phyloP scores from a whole-genome alignment of 2,888 invertebrate species.

The Drosophila tripunctata region DNA sequence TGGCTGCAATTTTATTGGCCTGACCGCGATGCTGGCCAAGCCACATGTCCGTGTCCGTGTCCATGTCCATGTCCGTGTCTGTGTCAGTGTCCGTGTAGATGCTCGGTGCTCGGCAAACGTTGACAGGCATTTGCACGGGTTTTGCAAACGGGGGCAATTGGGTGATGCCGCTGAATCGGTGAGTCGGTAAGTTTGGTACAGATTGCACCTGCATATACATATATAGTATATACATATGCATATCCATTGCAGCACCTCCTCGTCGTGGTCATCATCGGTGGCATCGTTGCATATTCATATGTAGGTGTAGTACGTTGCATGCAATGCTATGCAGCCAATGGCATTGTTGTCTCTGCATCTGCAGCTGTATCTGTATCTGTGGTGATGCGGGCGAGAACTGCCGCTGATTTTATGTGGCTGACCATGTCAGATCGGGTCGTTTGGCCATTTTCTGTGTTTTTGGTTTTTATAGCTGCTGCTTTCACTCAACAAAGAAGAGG shows the following conservation, averaged over 20 bases:
- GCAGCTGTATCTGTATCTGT: neutral
- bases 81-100: neutral
- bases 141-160: too few species aligned
- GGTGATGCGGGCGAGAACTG: constrained; percentile 53
- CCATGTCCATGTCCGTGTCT: constrained; percentile 5
- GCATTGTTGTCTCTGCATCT: constrained; percentile 54
- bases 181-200: constrained; percentile 54
- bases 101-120: constrained; percentile 31
- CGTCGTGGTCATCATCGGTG: constrained; percentile 62
- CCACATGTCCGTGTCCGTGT: constrained; percentile 29
- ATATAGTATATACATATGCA: constrained; percentile 25
- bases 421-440: constrained; percentile 57
- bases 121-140: constrained; percentile 41
- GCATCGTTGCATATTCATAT: constrained; percentile 71
- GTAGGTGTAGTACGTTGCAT: constrained; percentile 16
- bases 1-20: constrained; percentile 68
- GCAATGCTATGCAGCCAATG: constrained; percentile 3
- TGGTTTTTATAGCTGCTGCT: constrained; percentile 56
- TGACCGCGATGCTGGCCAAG: constrained; percentile 32
- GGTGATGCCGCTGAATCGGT: constrained; percentile 23
- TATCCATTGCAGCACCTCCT: constrained; percentile 48
- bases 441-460: constrained; percentile 68
- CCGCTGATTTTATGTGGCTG: constrained; percentile 72
- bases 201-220: constrained; percentile 65
- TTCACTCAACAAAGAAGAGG: constrained; percentile 25